Evolutionary conservation across 2,888 invertebrate species (phyloP).

Genomic region (Megaustenia siamemsis): DNA sequence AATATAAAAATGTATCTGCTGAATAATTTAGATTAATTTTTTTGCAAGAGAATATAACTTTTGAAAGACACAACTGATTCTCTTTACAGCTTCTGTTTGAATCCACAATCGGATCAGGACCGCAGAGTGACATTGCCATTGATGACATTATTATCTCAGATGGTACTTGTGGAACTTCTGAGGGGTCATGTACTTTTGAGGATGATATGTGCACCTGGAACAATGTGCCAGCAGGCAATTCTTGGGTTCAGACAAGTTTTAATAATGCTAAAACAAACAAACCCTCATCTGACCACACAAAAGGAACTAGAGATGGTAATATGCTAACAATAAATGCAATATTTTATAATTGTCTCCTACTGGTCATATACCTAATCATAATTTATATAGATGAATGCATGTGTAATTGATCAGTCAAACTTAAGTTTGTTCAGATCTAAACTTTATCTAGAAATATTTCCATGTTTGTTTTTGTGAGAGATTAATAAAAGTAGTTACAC

Average conservation of each 20-base stretch:
- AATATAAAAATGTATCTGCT: too few species aligned
- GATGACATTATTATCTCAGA: conserved; percentile 74
- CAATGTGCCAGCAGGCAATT: background rate
- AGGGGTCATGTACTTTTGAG: conserved; percentile 70
- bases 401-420: background rate
- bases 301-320: conserved; percentile 62
- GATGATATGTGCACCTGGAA: conserved; percentile 42
- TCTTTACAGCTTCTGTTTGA: conserved; percentile 71
- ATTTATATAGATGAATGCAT: background rate
- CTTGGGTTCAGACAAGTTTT: conserved; percentile 1
- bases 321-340: background rate
- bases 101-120: conserved; percentile 68
- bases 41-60: too few species aligned
- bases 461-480: too few species aligned
- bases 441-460: too few species aligned
- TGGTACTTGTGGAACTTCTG: conserved; percentile 67
- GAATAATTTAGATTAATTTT: too few species aligned
- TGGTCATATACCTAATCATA: background rate
- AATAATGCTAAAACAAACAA: conserved; percentile 66
- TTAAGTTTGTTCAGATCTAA: too few species aligned
- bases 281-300: conserved; percentile 73
- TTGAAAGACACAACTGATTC: too few species aligned
- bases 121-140: conserved; percentile 74
- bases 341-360: background rate
- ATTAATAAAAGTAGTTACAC: too few species aligned